Evolutionary conservation across 2,113 vertebrate genomes (phyloP), one percentile per base, ranked within the genome.

Genomic region (Carettochelys insculpta): DNA sequence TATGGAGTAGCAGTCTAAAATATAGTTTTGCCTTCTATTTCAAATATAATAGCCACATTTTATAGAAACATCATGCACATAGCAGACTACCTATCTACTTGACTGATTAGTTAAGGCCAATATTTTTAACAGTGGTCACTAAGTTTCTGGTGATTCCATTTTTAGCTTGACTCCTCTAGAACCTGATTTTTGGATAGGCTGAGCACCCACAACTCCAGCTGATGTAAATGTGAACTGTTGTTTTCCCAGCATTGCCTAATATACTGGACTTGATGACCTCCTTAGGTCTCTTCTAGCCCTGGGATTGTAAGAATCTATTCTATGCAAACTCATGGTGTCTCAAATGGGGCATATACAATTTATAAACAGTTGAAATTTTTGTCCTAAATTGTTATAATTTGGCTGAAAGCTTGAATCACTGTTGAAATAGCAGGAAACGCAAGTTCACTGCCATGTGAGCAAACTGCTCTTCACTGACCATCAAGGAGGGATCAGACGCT

Each of bases 171-270:
- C 41, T 75, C 10, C 27, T 65, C 24, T 34, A 43, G 54, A 83
- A 68, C 6, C 53, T 83, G 27, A 27, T 77, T 90, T 89, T 61
- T 85, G 88, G 54, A 77, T 71, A 27, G 85, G 58, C 80, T 83
- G 41, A 41, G 16, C 11, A 22, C 27, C 58, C 50, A 80, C 54
- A 87, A 29, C 41, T 77, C 0, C 0, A 45, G 24, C 24, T 45
- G 53, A 27, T 25, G 22, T 87, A 91, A 78, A 80, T 22, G 61
- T n/a, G n/a, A n/a, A n/a, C n/a, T n/a, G n/a, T n/a, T n/a, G n/a
- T n/a, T n/a, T n/a, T n/a, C n/a, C n/a, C n/a, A n/a, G n/a, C n/a
- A n/a, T n/a, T n/a, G n/a, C n/a, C n/a, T n/a, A n/a, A n/a, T n/a
- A n/a, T n/a, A n/a, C n/a, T n/a, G n/a, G n/a, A n/a, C n/a, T n/a